Evolutionary conservation across 2,888 invertebrate species (phyloP), one percentile per base, ranked within the genome.

Genomic region (Onchidella celtica): DNA sequence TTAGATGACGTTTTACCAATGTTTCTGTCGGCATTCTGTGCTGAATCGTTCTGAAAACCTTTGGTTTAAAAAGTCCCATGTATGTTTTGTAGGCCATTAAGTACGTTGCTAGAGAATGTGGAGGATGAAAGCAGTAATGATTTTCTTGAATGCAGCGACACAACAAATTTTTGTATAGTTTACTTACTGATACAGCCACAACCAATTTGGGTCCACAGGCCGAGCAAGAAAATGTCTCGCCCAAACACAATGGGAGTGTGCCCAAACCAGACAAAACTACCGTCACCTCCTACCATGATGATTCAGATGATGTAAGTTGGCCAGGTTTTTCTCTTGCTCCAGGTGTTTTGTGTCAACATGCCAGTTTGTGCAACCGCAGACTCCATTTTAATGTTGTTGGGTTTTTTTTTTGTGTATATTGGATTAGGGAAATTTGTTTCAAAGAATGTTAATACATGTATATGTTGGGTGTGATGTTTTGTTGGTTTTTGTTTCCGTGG

Each of bases 241-340:
- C 69, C 27, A 47, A 68, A 27, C 74, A 59, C 27, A 75, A 76
- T 55, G 82, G 78, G n/a, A 34, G 68, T 9, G 65, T 40, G 2
- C 79, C 70, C 59, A 57, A 57, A 21, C 63, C 63, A n/a, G 69
- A 34, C 14, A 61, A 36, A 11, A 32, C 68, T 4, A 17, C n/a
- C 75, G 85, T 86, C 59, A 82, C 85, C 38, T 84, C 87, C 17
- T 91, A 88, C 79, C 91, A 91, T 83, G 91, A 91, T 83, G 91
- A 90, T 78, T 91, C 91, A 27, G 91, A 91, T 87, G 91, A 88
- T 84, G 91, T 91, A 84, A 90, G 91, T 88, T 59, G 4, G 17
- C 9, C 59, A 14, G 9, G 4, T 4, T 59, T 59, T 17, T n/a
- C 17, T 14, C 59, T 4, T 6, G 9, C 21, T 59, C 9, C 59